A percentile compares a stretch with the other conserved stretches of the same genome.
Evolutionary conservation across 2,113 vertebrate genomes (phyloP).

Genomic region (Hipposideros armiger): DNA sequence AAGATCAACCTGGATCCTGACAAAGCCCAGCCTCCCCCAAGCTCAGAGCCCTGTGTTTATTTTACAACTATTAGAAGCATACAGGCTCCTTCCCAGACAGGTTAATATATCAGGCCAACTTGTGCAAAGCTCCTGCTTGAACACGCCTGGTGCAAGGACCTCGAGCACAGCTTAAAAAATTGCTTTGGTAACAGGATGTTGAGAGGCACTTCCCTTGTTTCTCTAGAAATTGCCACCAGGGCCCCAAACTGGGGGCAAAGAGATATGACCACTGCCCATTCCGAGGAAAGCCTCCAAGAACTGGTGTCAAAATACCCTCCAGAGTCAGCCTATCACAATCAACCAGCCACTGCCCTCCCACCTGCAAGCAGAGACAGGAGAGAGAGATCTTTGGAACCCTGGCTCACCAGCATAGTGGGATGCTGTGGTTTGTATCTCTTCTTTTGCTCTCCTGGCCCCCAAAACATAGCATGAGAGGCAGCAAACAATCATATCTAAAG

Average conservation of each 20-base stretch:
- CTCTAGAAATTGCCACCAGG: slow-evolving; percentile 8
- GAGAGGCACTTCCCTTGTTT: slow-evolving; percentile 28
- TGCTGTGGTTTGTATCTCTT: background rate
- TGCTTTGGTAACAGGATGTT: background rate
- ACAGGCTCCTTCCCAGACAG: slow-evolving; percentile 75
- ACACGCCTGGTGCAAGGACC: slow-evolving; percentile 28
- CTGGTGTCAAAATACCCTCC: background rate
- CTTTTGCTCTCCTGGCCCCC: background rate
- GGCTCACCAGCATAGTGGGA: background rate
- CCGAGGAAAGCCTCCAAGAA: background rate
- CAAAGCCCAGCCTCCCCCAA: slow-evolving; percentile 71
- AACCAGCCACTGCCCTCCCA: background rate
- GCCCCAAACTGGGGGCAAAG: background rate
- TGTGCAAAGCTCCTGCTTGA: background rate
- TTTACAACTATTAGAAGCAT: slow-evolving; percentile 72
- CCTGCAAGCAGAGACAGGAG: background rate
- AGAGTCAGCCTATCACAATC: background rate
- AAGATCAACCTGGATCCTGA: slow-evolving; percentile 63
- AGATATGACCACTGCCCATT: background rate
- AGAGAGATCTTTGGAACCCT: background rate
- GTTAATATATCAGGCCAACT: slow-evolving; percentile 76
- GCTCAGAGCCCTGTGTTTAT: slow-evolving; percentile 73
- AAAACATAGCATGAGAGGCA: background rate
- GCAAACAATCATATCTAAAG: background rate
- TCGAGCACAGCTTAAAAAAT: slow-evolving; percentile 40